phyloP scores from a whole-genome alignment of 92 coral and sea anemone genomes.

The Pocillopora meandrina region DNA sequence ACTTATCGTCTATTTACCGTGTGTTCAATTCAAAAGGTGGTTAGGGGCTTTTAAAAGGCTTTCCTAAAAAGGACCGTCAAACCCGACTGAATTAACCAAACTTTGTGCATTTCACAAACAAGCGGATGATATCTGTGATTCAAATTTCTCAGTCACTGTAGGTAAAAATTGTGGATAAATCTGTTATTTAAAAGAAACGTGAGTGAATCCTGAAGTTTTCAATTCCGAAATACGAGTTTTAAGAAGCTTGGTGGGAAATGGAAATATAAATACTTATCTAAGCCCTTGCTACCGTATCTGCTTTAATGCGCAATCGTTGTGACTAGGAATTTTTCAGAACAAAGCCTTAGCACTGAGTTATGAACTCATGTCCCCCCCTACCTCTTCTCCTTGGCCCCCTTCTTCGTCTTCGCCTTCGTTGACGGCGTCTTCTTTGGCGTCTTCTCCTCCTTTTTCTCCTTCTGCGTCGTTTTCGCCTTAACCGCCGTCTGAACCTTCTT shows the following conservation, averaged over 20 bases:
- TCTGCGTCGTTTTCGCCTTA: constrained; percentile 19
- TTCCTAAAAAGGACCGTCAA: too few relatives aligned
- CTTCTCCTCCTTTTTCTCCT: constrained; percentile 24
- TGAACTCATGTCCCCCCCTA: constrained; percentile 1
- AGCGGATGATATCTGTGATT: too few relatives aligned
- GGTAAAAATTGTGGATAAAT: not conserved
- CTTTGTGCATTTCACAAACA: too few relatives aligned
- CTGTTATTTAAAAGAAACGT: not conserved
- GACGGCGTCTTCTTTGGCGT: constrained; percentile 8
- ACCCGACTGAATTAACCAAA: too few relatives aligned
- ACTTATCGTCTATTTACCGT: not conserved
- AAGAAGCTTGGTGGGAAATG: too few relatives aligned
- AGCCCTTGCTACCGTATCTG: too few relatives aligned
- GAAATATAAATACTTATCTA: too few relatives aligned
- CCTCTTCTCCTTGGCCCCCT: constrained; percentile 8
- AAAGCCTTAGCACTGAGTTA: too few relatives aligned
- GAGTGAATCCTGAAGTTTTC: too few relatives aligned
- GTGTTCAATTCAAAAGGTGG: not conserved
- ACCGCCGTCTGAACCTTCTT: constrained; percentile 14
- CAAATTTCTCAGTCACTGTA: not conserved
- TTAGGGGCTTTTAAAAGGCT: not conserved
- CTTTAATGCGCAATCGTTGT: too few relatives aligned
- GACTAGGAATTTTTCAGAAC: too few relatives aligned
- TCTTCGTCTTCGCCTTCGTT: constrained; percentile 24
- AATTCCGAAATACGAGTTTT: too few relatives aligned